Percentiles rank a stretch among this genome's conserved stretches.
phyloP scores from a whole-genome alignment of 2,113 vertebrate species.

The Tiliqua scincoides region DNA sequence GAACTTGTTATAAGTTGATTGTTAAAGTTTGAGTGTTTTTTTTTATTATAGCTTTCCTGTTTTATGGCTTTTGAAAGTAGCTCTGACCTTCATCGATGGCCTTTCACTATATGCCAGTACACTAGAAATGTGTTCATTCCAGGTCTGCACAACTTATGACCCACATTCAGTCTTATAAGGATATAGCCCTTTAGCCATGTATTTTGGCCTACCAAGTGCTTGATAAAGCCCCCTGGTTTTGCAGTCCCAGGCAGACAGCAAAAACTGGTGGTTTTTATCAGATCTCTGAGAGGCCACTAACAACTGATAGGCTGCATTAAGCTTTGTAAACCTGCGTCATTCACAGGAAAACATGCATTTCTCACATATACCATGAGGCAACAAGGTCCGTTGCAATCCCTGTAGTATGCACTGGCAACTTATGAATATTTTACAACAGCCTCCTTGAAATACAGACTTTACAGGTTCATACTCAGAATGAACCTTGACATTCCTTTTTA shows the following conservation, averaged over 20 bases:
- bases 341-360: background rate
- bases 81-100: background rate
- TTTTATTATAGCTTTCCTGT: background rate
- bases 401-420: background rate
- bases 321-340: background rate
- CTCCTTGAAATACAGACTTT: background rate
- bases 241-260: background rate
- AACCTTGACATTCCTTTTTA: background rate
- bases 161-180: background rate
- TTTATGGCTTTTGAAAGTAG: background rate
- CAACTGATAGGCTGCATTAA: background rate
- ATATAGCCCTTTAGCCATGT: background rate
- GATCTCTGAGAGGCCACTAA: background rate
- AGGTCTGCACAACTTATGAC: background rate
- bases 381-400: background rate
- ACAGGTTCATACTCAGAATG: background rate
- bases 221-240: background rate
- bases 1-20: background rate
- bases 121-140: background rate
- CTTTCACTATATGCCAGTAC: background rate
- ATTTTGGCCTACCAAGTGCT: background rate
- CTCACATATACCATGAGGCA: background rate
- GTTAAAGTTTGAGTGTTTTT: background rate
- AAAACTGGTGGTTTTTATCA: background rate
- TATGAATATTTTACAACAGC: background rate